phyloP scores from a whole-genome alignment of 2,888 invertebrate genomes.

The Pogonocherus hispidulus region DNA sequence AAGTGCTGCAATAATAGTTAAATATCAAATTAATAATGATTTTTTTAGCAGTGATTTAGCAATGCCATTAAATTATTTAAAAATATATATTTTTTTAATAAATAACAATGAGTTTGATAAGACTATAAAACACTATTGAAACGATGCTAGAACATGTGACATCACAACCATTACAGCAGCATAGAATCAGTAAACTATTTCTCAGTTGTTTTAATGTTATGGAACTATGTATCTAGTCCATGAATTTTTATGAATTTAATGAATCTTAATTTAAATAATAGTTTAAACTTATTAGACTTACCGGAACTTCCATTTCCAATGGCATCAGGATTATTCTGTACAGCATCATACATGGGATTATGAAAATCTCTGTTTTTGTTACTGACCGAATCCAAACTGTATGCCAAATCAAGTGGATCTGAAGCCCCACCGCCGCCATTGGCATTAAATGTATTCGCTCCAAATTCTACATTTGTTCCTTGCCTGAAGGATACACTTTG shows the following conservation, averaged over 20 bases:
- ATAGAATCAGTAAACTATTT: no score
- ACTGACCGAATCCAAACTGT: conserved; percentile 82
- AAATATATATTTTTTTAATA: background rate
- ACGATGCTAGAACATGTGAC: no score
- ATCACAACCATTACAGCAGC: no score
- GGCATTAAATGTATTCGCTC: conserved; percentile 73
- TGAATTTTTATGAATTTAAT: no score
- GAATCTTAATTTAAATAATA: no score
- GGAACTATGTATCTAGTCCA: no score
- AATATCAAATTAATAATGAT: background rate
- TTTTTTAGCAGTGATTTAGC: background rate
- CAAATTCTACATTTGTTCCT: conserved; percentile 94
- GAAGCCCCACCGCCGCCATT: conserved; percentile 68
- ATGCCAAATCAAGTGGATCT: conserved; percentile 82
- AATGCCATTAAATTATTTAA: background rate
- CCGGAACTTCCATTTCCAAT: conserved; percentile 75
- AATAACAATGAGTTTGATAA: no score
- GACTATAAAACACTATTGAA: no score
- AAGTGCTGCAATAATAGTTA: conserved; percentile 72
- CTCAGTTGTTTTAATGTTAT: no score
- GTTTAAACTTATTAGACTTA: conserved; percentile 52
- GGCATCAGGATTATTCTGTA: conserved; percentile 75
- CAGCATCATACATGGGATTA: conserved; percentile 98
- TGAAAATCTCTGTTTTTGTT: conserved; percentile 93
- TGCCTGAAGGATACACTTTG: conserved; percentile 94